Conservation (phyloP, 1,140 invertebrate species). For the Heliothis subflexa region DNA sequence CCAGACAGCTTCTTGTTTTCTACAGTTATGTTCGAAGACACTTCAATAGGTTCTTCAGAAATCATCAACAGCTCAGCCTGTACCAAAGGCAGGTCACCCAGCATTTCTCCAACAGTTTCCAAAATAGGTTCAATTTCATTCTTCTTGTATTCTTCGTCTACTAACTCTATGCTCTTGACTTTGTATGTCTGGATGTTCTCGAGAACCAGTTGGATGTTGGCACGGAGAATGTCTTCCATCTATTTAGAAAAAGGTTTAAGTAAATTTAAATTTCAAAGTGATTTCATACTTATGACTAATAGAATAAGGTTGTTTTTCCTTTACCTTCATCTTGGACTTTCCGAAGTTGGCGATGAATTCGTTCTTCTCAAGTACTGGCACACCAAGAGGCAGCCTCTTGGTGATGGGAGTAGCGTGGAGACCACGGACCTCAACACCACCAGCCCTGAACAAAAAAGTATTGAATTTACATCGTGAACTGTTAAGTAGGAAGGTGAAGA, state of each 20-base stretch:
- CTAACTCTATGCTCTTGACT: conserved; percentile 91
- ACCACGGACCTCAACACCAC: conserved; percentile 94
- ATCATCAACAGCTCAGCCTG: conserved; percentile 85
- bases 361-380: conserved; percentile 91
- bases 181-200: conserved; percentile 91
- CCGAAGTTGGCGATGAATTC: conserved; percentile 91
- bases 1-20: conserved; percentile 88
- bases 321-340: conserved; percentile 69
- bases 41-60: conserved; percentile 80
- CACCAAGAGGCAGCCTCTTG: conserved; percentile 87
- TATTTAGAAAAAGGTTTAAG: conserved; percentile 50
- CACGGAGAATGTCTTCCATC: conserved; percentile 85
- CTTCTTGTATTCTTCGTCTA: conserved; percentile 85
- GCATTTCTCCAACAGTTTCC: conserved; percentile 85
- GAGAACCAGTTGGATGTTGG: conserved; percentile 90
- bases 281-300: no score
- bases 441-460: conserved; percentile 87
- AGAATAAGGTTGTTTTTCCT: not conserved
- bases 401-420: conserved; percentile 93
- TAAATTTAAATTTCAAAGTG: not conserved
- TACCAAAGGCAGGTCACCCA: conserved; percentile 89
- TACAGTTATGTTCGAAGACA: conserved; percentile 85
- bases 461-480: not conserved
- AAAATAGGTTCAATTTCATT: conserved; percentile 80
- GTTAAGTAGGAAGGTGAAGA: not conserved